A percentile compares a stretch with the other conserved stretches of the same genome.
These are phyloP conservation scores for Salvelinus alpinus DNA, from an alignment of 2,113 vertebrate species.

Conservation along the genomic window DNA sequence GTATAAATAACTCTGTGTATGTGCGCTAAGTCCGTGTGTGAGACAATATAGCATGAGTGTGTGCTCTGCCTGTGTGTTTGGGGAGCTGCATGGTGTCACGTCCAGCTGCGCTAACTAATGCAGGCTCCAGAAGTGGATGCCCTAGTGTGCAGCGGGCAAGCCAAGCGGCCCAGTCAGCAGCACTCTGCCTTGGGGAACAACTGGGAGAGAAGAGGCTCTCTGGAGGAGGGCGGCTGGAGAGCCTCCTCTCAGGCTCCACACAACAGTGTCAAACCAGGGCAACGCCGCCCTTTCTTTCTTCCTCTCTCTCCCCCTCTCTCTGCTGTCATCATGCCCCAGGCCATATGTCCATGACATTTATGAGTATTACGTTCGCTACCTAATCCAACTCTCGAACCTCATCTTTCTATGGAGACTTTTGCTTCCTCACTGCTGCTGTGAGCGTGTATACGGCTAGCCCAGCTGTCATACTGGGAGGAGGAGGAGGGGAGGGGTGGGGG, in stretches of 20 bases:
- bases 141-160: constrained; percentile 21
- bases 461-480: neutral
- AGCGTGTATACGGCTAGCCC: neutral
- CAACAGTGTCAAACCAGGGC: neutral
- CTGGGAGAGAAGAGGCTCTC: constrained; percentile 47
- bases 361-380: neutral
- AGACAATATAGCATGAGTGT: neutral
- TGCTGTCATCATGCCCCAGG: neutral
- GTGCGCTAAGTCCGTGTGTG: neutral
- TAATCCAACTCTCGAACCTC: neutral
- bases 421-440: neutral
- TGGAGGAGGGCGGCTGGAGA: constrained; percentile 50
- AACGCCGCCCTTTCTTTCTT: too few species aligned
- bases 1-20: neutral
- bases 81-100: neutral
- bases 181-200: constrained; percentile 47
- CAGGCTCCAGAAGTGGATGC: neutral
- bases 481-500: neutral
- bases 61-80: neutral
- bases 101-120: neutral
- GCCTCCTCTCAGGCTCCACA: neutral
- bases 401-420: neutral
- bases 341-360: neutral
- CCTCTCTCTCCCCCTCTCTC: neutral
- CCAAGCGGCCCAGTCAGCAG: constrained; percentile 36